Percentiles rank a stretch among this genome's conserved stretches.
Conservation (phyloP, 2,113 vertebrate genomes). For the Macrotis lagotis region DNA sequence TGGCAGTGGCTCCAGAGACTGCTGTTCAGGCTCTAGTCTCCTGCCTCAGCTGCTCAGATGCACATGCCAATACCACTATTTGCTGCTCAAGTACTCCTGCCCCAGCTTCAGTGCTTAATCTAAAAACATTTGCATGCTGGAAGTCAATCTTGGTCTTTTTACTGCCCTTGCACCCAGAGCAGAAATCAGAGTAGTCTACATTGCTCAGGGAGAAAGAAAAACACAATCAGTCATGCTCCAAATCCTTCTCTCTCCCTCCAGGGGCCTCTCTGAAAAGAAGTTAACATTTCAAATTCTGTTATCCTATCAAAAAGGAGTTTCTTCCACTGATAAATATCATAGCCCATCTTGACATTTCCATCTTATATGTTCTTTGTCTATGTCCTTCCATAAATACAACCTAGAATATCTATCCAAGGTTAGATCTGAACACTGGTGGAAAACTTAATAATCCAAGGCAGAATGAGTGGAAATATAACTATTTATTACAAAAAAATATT, state of each 20-base stretch:
- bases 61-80: background rate
- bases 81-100: background rate
- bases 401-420: background rate
- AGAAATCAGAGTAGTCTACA: background rate
- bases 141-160: background rate
- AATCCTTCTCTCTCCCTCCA: background rate
- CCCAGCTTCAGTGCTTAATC: background rate
- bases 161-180: background rate
- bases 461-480: background rate
- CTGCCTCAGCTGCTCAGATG: background rate
- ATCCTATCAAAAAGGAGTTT: background rate
- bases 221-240: background rate
- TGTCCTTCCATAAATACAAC: background rate
- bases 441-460: background rate
- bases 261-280: background rate
- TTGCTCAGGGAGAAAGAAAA: background rate
- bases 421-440: background rate
- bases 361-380: background rate
- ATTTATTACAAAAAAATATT: background rate
- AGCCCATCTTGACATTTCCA: background rate
- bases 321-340: background rate
- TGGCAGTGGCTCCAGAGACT: background rate
- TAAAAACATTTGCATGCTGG: background rate
- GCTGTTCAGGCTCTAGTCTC: background rate
- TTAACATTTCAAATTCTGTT: background rate